Percentiles rank a stretch among this genome's conserved stretches.
Conservation (phyloP, 2,113 vertebrate species). For the Canis aureus region DNA sequence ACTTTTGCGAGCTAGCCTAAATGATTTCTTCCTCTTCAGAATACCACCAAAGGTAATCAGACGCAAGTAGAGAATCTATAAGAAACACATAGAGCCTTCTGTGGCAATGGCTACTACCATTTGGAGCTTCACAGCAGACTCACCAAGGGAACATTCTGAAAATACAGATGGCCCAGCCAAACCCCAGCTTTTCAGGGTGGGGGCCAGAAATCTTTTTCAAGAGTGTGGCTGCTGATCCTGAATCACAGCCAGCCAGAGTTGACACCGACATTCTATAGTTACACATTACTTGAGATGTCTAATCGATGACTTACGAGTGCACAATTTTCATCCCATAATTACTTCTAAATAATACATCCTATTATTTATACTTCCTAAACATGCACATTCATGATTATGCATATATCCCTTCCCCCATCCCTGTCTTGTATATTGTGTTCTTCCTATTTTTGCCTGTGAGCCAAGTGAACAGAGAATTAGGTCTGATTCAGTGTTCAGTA, state of each 20-base stretch:
- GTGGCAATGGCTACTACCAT: neutral
- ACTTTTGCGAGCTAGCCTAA: neutral
- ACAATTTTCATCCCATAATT: neutral
- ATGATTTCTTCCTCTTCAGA: neutral
- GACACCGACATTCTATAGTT: neutral
- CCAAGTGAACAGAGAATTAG: slow-evolving; percentile 66
- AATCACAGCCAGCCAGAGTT: neutral
- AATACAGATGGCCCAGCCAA: neutral
- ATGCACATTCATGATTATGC: neutral
- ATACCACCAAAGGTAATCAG: neutral
- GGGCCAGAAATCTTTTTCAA: slow-evolving; percentile 19
- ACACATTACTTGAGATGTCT: neutral
- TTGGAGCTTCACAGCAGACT: neutral
- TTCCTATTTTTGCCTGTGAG: slow-evolving; percentile 55
- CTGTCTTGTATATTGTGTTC: slow-evolving; percentile 41
- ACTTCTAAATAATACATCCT: neutral
- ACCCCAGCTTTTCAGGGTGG: neutral
- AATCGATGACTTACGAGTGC: neutral
- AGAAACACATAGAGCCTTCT: neutral
- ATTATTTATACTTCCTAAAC: neutral
- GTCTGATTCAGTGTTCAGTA: slow-evolving; percentile 72
- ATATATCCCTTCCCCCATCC: neutral
- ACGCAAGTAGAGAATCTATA: neutral
- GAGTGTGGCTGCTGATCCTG: neutral
- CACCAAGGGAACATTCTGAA: neutral